Evolutionary conservation across 2,113 vertebrate genomes (phyloP).

Genomic region (Nesospiza acunhae): DNA sequence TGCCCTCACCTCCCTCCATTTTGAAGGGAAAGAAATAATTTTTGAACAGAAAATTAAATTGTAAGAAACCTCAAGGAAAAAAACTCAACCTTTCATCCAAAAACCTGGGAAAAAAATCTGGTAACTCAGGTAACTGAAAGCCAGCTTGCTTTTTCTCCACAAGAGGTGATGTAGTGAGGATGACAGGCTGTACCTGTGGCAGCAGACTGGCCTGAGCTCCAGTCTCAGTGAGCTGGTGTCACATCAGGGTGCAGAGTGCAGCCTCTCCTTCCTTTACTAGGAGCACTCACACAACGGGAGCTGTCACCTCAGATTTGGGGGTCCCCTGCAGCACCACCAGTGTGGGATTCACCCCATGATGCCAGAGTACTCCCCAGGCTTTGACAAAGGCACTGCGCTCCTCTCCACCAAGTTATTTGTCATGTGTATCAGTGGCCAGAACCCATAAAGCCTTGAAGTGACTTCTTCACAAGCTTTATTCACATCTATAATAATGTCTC

Average conservation of each 20-base stretch:
- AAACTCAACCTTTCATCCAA: neutral
- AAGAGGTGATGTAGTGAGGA: rapidly evolving
- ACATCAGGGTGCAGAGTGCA: neutral
- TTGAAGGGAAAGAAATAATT: neutral
- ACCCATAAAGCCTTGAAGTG: neutral
- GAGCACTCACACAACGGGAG: neutral
- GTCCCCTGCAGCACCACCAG: neutral
- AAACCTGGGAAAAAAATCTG: neutral
- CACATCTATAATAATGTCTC: neutral
- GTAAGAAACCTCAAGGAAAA: neutral
- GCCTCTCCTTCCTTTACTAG: neutral
- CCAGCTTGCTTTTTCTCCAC: neutral
- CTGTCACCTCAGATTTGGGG: neutral
- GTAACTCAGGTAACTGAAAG: neutral
- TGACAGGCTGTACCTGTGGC: neutral
- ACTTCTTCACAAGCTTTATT: neutral
- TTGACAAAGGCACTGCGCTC: neutral
- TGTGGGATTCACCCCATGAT: neutral
- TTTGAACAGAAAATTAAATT: neutral
- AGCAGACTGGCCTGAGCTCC: neutral
- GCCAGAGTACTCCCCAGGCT: neutral
- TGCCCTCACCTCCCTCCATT: rapidly evolving
- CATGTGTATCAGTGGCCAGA: neutral
- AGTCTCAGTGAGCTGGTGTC: neutral
- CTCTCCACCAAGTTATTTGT: neutral